phyloP scores from a whole-genome alignment of 2,888 invertebrate genomes.

The Buathra laborator region DNA sequence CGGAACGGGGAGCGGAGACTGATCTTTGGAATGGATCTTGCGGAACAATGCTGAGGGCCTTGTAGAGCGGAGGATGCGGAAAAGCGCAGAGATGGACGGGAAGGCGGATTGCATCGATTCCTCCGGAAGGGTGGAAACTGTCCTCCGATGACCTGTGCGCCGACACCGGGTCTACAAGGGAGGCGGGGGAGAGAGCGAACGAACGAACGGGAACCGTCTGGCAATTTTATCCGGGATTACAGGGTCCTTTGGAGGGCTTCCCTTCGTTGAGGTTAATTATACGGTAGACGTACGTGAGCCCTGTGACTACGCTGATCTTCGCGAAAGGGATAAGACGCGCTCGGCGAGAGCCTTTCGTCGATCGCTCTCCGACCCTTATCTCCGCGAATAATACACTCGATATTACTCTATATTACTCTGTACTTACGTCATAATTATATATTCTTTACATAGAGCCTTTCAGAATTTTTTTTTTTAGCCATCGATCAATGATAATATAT shows the following conservation, averaged over 20 bases:
- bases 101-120: constrained; percentile 22
- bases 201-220: constrained; percentile 46
- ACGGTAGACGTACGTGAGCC: constrained; percentile 57
- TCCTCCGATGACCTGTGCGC: not conserved
- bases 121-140: constrained; percentile 32
- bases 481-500: constrained; percentile 4
- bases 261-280: constrained; percentile 69
- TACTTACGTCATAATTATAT: constrained; percentile 27
- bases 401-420: constrained; percentile 6
- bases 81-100: not conserved
- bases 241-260: constrained; percentile 68
- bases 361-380: not conserved
- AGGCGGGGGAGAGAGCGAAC: not conserved
- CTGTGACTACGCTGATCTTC: constrained; percentile 34
- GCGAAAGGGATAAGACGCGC: constrained; percentile 55
- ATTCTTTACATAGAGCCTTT: constrained; percentile 19
- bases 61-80: not conserved
- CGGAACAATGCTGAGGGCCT: too few species aligned
- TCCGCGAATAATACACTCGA: constrained; percentile 35
- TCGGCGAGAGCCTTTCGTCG: constrained; percentile 38
- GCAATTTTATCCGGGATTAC: constrained; percentile 68
- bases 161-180: not conserved
- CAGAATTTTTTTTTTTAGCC: not conserved
- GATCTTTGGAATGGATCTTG: not conserved
- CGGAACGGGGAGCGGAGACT: too few species aligned